Evolutionary conservation across 2,888 invertebrate genomes (phyloP), one percentile per base, ranked within the genome.

Genomic region (Cheilosia soror): DNA sequence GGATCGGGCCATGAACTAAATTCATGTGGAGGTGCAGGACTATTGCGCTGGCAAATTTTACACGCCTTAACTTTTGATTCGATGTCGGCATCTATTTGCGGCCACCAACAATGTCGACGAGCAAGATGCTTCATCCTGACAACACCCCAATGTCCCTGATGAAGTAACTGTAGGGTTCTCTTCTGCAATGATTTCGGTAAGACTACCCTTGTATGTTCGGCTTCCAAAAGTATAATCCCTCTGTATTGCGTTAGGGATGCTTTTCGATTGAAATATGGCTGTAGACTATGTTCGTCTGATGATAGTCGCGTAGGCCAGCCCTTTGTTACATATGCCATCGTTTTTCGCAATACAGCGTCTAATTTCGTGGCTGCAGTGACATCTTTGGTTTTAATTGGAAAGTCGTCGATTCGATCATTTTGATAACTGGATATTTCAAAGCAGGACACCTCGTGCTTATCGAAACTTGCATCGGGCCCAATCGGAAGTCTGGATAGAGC

Each of bases 401-500:
- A 84, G 0, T 66, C 66, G 9, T 75, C 27, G 15, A 79, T 55
- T 29, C 51, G 58, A 4, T 63, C 65, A 9, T 40, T n/a, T 27
- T 82, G 31, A 5, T 73, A 33, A 11, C 11, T 44, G 0, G 29
- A 49, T 37, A 72, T 60, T 60, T 60, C 51, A 33, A 76, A 49
- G 25, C 76, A 71, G 13, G 51, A 65, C 40, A 65, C 62, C 47
- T 82, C 87, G 3, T 60, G 15, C 2, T 72, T 37, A 15, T 87
- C 87, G 42, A 87, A 88, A 4, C 42, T 53, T 0, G 2, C 9
- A 53, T 87, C 86, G 2, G 71, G 75, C 0, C 85, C 77, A 6
- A 65, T n/a, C n/a, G 87, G 88, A 1, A 88, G 51, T 40, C 87
- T 63, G 2, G 88, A 88, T 5, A 88, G 51, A 2, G 77, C 85